Evolutionary conservation across 2,113 vertebrate species (phyloP).

Genomic region (Uria aalge): DNA sequence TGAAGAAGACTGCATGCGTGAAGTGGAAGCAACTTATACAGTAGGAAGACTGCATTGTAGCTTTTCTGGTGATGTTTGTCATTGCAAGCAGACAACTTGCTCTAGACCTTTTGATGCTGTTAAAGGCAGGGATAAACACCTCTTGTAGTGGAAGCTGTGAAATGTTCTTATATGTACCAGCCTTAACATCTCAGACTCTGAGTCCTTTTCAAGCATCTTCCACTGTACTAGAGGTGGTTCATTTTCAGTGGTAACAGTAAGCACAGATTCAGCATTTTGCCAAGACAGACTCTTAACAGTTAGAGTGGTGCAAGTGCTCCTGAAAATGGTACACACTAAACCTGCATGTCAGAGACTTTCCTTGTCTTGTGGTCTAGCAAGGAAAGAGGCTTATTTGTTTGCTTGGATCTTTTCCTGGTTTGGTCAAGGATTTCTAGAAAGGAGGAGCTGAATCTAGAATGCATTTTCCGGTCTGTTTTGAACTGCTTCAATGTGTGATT

Average conservation of each 20-base stretch:
- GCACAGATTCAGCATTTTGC: neutral
- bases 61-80: neutral
- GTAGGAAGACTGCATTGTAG: neutral
- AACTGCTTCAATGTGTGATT: neutral
- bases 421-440: neutral
- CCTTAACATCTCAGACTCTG: neutral
- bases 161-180: neutral
- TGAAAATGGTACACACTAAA: neutral
- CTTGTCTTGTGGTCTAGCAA: neutral
- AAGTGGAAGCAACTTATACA: neutral
- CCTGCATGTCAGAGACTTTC: neutral
- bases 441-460: neutral
- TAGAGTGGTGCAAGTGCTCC: neutral
- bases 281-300: neutral
- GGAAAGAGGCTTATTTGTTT: neutral
- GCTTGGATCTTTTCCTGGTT: neutral
- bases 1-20: neutral
- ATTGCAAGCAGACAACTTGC: fast-evolving
- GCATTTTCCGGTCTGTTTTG: neutral
- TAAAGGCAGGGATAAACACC: neutral
- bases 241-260: neutral
- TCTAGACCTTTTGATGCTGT: neutral
- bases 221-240: neutral
- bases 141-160: neutral
- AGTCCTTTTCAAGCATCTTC: neutral